phyloP scores from a whole-genome alignment of 1,140 invertebrate genomes.

The Solenopsis fugax region DNA sequence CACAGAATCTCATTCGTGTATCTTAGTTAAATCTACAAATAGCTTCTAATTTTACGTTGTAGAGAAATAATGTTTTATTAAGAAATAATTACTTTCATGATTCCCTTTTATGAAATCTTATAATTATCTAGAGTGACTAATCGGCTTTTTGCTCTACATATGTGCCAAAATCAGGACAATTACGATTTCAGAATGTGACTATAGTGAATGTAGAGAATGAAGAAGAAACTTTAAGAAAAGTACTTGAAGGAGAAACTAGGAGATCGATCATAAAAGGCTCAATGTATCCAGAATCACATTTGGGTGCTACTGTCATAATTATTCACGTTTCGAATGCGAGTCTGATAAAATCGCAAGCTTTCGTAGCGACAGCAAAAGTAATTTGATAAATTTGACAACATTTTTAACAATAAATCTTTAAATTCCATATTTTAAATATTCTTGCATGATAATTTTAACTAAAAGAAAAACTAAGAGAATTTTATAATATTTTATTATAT shows the following conservation, averaged over 20 bases:
- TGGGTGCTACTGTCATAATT: conserved; percentile 68
- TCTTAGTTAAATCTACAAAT: background rate
- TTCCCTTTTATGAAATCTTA: background rate
- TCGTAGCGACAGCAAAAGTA: conserved; percentile 69
- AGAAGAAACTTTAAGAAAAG: conserved; percentile 46
- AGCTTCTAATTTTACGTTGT: background rate
- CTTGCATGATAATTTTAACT: background rate
- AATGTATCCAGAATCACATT: conserved; percentile 66
- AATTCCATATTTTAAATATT: background rate
- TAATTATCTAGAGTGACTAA: background rate
- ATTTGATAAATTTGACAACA: background rate
- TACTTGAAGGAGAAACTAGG: conserved; percentile 70
- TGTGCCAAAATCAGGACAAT: background rate
- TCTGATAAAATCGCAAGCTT: conserved; percentile 66
- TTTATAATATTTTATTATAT: background rate
- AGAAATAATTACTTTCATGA: background rate
- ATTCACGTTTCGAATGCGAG: conserved; percentile 68
- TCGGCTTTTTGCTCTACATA: background rate
- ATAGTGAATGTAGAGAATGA: conserved; percentile 42
- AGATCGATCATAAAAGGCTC: conserved; percentile 48
- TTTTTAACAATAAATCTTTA: background rate
- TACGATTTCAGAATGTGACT: conserved; percentile 58
- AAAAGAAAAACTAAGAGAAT: background rate
- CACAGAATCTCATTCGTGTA: background rate
- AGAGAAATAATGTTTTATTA: background rate